A percentile compares a stretch with the other conserved stretches of the same genome.
phyloP scores from a whole-genome alignment of 1,140 invertebrate genomes.

The Drosophila sucinea region DNA sequence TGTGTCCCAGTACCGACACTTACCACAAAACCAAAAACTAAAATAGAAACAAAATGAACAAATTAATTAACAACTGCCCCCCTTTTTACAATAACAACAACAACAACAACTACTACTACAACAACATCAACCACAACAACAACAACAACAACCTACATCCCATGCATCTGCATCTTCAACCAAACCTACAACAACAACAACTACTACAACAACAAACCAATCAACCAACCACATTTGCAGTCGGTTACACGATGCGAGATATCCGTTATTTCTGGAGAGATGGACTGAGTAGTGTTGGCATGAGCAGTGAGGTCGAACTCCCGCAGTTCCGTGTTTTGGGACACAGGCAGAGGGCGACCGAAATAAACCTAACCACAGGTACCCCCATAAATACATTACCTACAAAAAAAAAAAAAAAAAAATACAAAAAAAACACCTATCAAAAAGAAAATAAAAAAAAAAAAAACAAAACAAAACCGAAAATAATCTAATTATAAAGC shows the following conservation, averaged over 20 bases:
- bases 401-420: constrained; percentile 57
- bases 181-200: constrained; percentile 52
- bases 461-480: constrained; percentile 25
- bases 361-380: constrained; percentile 97
- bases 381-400: constrained; percentile 84
- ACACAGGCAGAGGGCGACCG: constrained; percentile 94
- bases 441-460: constrained; percentile 31
- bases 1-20: constrained; percentile 24
- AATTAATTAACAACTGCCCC: constrained; percentile 78
- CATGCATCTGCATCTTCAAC: constrained; percentile 23
- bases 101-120: constrained; percentile 41
- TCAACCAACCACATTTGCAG: constrained; percentile 83
- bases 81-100: constrained; percentile 71
- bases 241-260: constrained; percentile 98
- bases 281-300: constrained; percentile 93
- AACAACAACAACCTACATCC: constrained; percentile 48
- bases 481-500: constrained; percentile 29
- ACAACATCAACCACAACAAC: constrained; percentile 38
- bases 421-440: constrained; percentile 7
- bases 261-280: constrained; percentile 98
- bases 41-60: constrained; percentile 31
- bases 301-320: constrained; percentile 95
- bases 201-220: constrained; percentile 46
- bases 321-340: constrained; percentile 97
- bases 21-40: constrained; percentile 38